Conservation (phyloP, 2,888 invertebrate genomes). For the Sphaerophoria taeniata region DNA sequence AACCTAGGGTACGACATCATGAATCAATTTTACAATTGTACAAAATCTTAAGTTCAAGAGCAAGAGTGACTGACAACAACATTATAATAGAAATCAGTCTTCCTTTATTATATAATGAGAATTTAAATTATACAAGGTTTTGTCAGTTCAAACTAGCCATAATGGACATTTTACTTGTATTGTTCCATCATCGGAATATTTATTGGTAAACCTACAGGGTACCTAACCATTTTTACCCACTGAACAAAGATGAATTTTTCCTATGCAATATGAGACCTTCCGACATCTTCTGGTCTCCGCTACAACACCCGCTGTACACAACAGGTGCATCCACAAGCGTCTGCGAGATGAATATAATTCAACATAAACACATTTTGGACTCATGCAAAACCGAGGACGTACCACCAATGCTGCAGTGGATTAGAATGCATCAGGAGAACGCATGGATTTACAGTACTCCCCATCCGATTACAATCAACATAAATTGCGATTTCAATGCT, state of each 20-base stretch:
- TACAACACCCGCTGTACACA: not conserved
- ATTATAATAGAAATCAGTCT: too few relatives aligned
- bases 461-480: not conserved
- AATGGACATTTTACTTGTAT: not conserved
- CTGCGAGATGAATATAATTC: not conserved
- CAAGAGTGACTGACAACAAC: too few relatives aligned
- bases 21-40: not conserved
- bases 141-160: too few relatives aligned
- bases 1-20: not conserved
- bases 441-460: slow-evolving; percentile 10
- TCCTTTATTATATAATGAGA: too few relatives aligned
- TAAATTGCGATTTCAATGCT: slow-evolving; percentile 5
- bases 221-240: not conserved
- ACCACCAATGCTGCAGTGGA: slow-evolving; percentile 4
- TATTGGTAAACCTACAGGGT: slow-evolving; percentile 13
- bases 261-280: not conserved
- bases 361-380: not conserved
- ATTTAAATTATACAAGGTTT: too few relatives aligned
- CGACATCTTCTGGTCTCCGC: not conserved
- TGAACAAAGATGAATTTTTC: not conserved
- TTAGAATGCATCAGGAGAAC: slow-evolving; percentile 6
- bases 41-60: not conserved
- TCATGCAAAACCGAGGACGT: not conserved
- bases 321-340: not conserved
- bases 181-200: slow-evolving; percentile 7